phyloP scores from a whole-genome alignment of 2,113 vertebrate genomes.

The Cyprichromis sp. region DNA sequence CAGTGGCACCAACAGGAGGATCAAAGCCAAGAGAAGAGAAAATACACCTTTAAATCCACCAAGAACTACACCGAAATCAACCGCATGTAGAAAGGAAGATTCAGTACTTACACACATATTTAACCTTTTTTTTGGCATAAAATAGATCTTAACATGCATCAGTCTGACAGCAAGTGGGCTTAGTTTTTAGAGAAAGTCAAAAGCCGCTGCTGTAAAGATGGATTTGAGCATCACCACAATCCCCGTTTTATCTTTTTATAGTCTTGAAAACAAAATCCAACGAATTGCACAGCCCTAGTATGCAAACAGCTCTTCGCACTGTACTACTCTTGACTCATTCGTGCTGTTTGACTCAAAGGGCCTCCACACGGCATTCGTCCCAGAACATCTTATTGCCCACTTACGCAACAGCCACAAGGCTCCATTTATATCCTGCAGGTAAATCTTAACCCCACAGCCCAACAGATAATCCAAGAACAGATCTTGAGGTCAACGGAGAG shows the following conservation, averaged over 20 bases:
- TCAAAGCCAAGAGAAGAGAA: background rate
- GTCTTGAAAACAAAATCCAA: background rate
- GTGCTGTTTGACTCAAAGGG: background rate
- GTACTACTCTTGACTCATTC: background rate
- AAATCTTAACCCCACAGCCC: slow-evolving; percentile 38
- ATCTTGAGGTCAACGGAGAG: background rate
- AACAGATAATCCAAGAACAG: slow-evolving; percentile 52
- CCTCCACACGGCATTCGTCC: background rate
- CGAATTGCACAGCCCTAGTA: background rate
- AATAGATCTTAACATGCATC: background rate
- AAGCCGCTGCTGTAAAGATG: background rate
- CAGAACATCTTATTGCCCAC: slow-evolving; percentile 49
- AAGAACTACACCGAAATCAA: background rate
- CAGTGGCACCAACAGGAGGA: background rate
- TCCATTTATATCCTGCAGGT: slow-evolving; percentile 63
- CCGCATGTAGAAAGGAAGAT: background rate
- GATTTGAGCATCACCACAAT: background rate
- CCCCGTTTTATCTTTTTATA: background rate
- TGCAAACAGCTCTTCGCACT: background rate
- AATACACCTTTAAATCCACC: background rate
- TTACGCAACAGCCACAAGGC: slow-evolving; percentile 48
- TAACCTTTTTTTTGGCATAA: background rate
- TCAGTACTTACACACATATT: background rate
- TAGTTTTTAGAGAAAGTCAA: background rate
- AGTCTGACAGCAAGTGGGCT: background rate